phyloP scores from a whole-genome alignment of 2,888 invertebrate genomes.

The Phlogophora meticulosa region DNA sequence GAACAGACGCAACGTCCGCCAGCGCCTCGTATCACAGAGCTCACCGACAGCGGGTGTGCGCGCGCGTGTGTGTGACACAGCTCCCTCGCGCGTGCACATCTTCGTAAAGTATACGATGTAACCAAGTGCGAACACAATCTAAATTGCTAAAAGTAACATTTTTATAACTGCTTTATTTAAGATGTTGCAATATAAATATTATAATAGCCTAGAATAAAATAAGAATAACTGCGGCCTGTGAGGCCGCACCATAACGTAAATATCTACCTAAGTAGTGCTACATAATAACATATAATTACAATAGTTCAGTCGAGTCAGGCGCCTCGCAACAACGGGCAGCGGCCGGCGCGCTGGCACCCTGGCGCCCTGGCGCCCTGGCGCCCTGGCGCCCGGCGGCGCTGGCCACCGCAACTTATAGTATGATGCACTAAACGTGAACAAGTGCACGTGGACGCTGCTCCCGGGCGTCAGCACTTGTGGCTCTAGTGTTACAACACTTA shows the following conservation, averaged over 20 bases:
- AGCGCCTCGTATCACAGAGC: slow-evolving; percentile 41
- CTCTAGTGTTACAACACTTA: slow-evolving; percentile 30
- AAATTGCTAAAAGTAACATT: slow-evolving; percentile 10
- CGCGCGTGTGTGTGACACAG: too few species aligned
- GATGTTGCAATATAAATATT: slow-evolving; percentile 26
- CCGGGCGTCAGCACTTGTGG: slow-evolving; percentile 4
- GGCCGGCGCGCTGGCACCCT: too few species aligned
- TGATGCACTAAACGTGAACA: slow-evolving; percentile 15
- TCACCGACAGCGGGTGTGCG: not conserved
- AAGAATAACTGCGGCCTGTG: slow-evolving; percentile 8
- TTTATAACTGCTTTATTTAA: not conserved
- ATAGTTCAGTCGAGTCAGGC: slow-evolving; percentile 38
- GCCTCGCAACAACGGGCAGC: slow-evolving; percentile 25
- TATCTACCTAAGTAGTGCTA: slow-evolving; percentile 34
- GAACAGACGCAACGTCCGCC: slow-evolving; percentile 3
- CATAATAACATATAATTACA: slow-evolving; percentile 15
- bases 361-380: too few species aligned
- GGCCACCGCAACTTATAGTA: slow-evolving; percentile 7
- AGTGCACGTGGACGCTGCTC: not conserved
- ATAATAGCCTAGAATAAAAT: slow-evolving; percentile 28
- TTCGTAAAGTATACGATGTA: not conserved
- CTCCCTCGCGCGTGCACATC: not conserved
- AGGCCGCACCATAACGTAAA: slow-evolving; percentile 28
- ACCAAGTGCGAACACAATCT: slow-evolving; percentile 3
- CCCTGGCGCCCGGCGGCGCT: slow-evolving; percentile 16